Evolutionary conservation across 2,888 invertebrate species (phyloP).

Genomic region (Apotomis betuletana): DNA sequence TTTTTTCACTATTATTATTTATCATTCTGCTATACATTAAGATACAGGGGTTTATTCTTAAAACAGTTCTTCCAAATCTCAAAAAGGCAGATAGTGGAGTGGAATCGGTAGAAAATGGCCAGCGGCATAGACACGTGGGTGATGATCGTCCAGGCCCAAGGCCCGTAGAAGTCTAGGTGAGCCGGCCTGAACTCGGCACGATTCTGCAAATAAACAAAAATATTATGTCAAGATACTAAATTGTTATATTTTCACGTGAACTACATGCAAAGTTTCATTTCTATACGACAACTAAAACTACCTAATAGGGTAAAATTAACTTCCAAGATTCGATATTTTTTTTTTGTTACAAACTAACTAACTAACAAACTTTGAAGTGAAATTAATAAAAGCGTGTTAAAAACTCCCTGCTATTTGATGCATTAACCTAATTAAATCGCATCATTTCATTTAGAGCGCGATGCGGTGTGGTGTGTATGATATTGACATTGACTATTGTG

Average conservation of each 20-base stretch:
- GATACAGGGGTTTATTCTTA: conserved; percentile 85
- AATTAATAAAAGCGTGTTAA: no score
- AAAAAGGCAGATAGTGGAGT: conserved; percentile 95
- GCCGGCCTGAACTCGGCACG: conserved; percentile 92
- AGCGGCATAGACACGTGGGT: conserved; percentile 95
- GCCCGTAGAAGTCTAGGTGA: conserved; percentile 91
- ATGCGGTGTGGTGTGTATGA: not conserved
- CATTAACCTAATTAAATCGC: not conserved
- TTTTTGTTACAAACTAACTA: no score
- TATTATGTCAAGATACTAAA: not conserved
- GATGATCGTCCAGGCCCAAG: conserved; percentile 96
- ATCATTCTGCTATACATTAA: conserved; percentile 69
- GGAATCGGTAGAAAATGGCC: conserved; percentile 95
- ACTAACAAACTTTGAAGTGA: no score
- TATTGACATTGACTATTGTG: not conserved
- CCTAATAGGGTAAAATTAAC: no score
- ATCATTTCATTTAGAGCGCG: not conserved
- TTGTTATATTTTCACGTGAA: not conserved
- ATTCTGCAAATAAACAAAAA: conserved; percentile 75
- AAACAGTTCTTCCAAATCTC: conserved; percentile 96
- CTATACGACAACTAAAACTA: no score
- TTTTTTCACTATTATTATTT: not conserved
- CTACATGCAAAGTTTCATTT: no score
- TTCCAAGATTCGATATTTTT: no score
- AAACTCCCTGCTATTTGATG: not conserved